phyloP scores from a whole-genome alignment of 2,888 invertebrate species.

The Agonopterix alstromeriana region DNA sequence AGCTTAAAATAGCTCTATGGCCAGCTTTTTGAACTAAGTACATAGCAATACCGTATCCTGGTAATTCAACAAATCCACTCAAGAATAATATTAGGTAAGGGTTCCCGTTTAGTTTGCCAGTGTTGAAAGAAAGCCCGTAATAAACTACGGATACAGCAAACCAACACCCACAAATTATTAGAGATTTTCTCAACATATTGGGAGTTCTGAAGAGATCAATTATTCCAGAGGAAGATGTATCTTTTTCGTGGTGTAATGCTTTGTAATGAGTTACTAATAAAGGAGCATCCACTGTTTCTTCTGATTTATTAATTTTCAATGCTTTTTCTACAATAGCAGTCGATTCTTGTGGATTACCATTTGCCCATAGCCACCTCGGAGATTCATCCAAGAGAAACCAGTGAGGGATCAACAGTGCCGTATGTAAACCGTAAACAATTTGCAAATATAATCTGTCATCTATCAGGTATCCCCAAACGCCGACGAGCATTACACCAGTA shows the following conservation, averaged over 20 bases:
- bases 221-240: conserved; percentile 76
- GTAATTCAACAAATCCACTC: conserved; percentile 87
- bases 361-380: conserved; percentile 91
- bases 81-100: conserved; percentile 88
- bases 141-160: conserved; percentile 92
- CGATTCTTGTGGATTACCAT: conserved; percentile 85
- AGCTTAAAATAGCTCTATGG: conserved; percentile 84
- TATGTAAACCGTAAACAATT: conserved; percentile 86
- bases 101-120: conserved; percentile 86
- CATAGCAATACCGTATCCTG: conserved; percentile 85
- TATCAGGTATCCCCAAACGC: conserved; percentile 88
- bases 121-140: conserved; percentile 88
- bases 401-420: conserved; percentile 82
- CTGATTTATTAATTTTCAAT: conserved; percentile 81
- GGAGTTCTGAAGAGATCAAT: conserved; percentile 86
- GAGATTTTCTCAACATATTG: conserved; percentile 84
- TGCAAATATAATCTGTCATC: conserved; percentile 85
- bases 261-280: conserved; percentile 79
- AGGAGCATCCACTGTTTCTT: conserved; percentile 78
- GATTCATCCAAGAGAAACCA: conserved; percentile 93
- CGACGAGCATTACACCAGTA: conserved; percentile 86
- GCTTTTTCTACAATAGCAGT: conserved; percentile 85
- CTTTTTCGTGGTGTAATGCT: conserved; percentile 34
- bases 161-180: conserved; percentile 90
- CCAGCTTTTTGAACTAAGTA: conserved; percentile 86